Base-by-base conservation (phyloP, 2,888 invertebrate species). In the Apomyelois bistriatella region DNA sequence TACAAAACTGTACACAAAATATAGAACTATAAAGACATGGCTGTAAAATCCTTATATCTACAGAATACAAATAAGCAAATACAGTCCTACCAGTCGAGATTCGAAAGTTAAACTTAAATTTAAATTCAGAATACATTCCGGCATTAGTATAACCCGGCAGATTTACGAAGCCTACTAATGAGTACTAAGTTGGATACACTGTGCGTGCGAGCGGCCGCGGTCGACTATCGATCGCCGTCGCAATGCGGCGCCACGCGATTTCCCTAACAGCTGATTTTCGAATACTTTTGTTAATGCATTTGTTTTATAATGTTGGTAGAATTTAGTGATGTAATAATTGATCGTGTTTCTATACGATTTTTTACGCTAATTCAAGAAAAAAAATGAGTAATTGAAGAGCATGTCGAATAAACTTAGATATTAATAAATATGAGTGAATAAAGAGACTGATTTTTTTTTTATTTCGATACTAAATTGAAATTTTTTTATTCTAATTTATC, bases 211-310 rank as follows among this genome's bases (percentile, higher is more conserved):
- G 70, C 67, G 62, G 54, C 62, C 69, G 71, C 68, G 73, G 78
- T 60, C 68, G 67, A 17, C 58, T 72, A 82, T 82, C 70, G 81
- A 81, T 79, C 79, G 65, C 49, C 68, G 76, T 68, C 79, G 80
- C 80, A 80, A 57, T 80, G 80, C 80, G 79, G 70, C 66, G 75
- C 57, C 74, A 72, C 74, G 75, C 70, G 68, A 72, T 66, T 65
- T 65, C 61, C 66, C 65, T 57, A 68, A 71, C 78, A 76, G 78
- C 79, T 79, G 76, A 79, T 78, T 77, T 72, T 57, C 63, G 61
- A 60, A 62, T 61, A 60, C 66, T 60, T 59, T 60, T 58, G 52
- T 59, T 58, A 51, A 54, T 48, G 37, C 41, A 30, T 38, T 48
- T 48, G 51, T 54, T 57, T 56, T 53, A 53, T 57, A 52, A 59